A percentile compares a stretch with the other conserved stretches of the same genome.
phyloP scores from a whole-genome alignment of 2,888 invertebrate species.

The Zygaena filipendulae region DNA sequence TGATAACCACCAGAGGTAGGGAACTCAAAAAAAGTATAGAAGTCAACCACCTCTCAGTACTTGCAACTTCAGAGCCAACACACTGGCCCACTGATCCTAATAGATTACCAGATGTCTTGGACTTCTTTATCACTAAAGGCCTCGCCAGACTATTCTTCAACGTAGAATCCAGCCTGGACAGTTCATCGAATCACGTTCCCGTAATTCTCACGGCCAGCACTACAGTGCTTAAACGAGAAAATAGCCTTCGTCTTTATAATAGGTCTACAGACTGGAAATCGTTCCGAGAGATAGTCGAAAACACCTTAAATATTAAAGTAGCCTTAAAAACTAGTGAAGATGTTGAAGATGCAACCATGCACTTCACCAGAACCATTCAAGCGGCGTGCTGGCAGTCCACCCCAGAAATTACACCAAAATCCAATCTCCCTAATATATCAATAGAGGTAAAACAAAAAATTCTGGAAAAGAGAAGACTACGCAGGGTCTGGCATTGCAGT shows the following conservation, averaged over 20 bases:
- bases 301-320: too few relatives aligned
- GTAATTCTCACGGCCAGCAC: conserved; percentile 15
- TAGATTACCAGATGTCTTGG: too few relatives aligned
- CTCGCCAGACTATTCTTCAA: conserved; percentile 4
- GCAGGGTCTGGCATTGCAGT: conserved; percentile 14
- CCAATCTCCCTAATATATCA: too few relatives aligned
- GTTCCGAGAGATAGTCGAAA: conserved; percentile 11
- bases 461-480: conserved; percentile 11
- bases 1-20: conserved; percentile 14
- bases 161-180: conserved; percentile 14
- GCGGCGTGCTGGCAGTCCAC: too few relatives aligned
- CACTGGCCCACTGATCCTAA: too few relatives aligned
- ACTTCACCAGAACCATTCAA: too few relatives aligned
- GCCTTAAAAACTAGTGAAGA: too few relatives aligned
- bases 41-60: conserved; percentile 5
- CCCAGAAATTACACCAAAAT: too few relatives aligned
- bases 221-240: conserved; percentile 1
- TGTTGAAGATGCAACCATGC: conserved; percentile 5
- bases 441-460: too few relatives aligned
- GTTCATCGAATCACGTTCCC: conserved; percentile 17
- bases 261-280: conserved; percentile 14
- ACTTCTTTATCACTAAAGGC: conserved; percentile 10
- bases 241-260: conserved; percentile 6
- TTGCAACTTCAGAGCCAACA: conserved; percentile 15
- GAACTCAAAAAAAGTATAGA: conserved; percentile 14